These are phyloP conservation scores for Acleris holmiana DNA, from an alignment of 2,888 invertebrate genomes.

Conservation along the genomic window DNA sequence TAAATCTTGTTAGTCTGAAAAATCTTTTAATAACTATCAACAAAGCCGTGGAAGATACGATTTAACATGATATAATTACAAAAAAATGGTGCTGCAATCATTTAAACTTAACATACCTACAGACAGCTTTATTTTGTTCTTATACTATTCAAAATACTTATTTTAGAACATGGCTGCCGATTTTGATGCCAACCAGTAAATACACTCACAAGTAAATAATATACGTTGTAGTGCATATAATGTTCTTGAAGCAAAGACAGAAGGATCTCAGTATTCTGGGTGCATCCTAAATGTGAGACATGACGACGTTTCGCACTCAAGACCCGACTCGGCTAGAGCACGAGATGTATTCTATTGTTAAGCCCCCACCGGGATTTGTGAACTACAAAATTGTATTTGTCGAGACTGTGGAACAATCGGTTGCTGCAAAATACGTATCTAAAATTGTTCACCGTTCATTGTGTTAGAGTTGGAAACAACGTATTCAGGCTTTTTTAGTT, in stretches of 20 bases:
- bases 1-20: no score
- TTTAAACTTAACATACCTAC: no score
- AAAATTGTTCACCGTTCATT: neutral
- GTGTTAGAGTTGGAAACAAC: neutral
- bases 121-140: no score
- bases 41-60: no score
- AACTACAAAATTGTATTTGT: slow-evolving; percentile 34
- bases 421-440: slow-evolving; percentile 3
- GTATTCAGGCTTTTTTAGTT: neutral
- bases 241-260: slow-evolving; percentile 40
- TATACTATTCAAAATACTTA: no score
- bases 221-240: slow-evolving; percentile 12
- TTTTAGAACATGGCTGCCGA: no score
- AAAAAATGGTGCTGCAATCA: no score
- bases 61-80: no score
- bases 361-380: slow-evolving; percentile 47
- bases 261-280: slow-evolving; percentile 40
- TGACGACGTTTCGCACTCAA: slow-evolving; percentile 62
- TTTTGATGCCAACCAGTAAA: neutral
- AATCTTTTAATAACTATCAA: no score
- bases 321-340: slow-evolving; percentile 49
- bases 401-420: slow-evolving; percentile 19
- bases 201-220: neutral
- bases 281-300: slow-evolving; percentile 55
- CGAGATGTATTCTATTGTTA: slow-evolving; percentile 56